phyloP scores from a whole-genome alignment of 2,888 invertebrate genomes.

The Monoplex corrugatus region DNA sequence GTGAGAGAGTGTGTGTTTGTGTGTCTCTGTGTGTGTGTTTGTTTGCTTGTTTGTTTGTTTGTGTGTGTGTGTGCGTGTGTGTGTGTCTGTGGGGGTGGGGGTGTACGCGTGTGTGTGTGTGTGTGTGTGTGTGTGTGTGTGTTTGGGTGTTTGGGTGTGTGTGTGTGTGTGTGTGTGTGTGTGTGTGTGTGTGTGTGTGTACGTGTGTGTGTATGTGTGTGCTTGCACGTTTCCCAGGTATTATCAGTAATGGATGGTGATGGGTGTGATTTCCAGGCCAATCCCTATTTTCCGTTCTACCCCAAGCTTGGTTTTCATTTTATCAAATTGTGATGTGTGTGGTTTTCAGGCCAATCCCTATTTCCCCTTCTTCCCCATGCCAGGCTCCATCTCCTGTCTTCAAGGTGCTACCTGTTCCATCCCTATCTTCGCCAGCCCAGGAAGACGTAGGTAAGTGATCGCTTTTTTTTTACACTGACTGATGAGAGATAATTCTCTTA shows the following conservation, averaged over 20 bases:
- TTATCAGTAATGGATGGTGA: no score
- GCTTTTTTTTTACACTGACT: no score
- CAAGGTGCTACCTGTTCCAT: conserved; percentile 29
- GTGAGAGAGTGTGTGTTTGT: not conserved
- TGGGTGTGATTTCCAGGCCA: not conserved
- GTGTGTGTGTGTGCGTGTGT: not conserved
- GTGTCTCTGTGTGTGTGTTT: not conserved
- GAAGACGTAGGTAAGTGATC: not conserved
- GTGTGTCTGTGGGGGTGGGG: not conserved
- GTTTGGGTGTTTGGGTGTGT: no score
- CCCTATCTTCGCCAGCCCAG: conserved; percentile 32
- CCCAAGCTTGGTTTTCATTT: not conserved
- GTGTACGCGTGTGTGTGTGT: not conserved
- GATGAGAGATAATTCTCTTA: not conserved
- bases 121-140: not conserved
- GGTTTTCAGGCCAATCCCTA: conserved; percentile 7
- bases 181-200: conserved; percentile 15
- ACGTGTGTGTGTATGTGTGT: not conserved
- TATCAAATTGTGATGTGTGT: no score
- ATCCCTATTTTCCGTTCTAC: conserved; percentile 32
- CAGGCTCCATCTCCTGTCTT: conserved; percentile 16
- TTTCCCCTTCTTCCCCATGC: conserved; percentile 21
- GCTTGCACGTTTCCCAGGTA: not conserved
- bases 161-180: not conserved
- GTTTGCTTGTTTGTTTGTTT: not conserved